These are phyloP conservation scores for Ceratoteleas bidentatus DNA, from an alignment of 1,140 invertebrate genomes.

Conservation along the genomic window DNA sequence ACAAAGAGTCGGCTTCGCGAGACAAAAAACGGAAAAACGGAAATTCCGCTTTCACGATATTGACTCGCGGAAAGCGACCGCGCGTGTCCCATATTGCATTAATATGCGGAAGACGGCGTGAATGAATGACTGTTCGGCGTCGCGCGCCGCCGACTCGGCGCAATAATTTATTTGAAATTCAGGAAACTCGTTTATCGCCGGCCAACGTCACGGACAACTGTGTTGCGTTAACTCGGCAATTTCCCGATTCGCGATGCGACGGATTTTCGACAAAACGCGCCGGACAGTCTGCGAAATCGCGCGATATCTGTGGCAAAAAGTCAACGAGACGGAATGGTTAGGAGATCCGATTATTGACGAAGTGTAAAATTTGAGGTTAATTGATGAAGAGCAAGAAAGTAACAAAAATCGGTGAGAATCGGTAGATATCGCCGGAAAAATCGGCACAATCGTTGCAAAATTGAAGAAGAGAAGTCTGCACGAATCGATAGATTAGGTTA, in stretches of 20 bases:
- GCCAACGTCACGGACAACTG: neutral
- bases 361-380: too few species aligned
- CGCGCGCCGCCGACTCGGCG: slow-evolving; percentile 4
- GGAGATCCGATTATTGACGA: too few species aligned
- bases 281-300: too few species aligned
- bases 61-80: slow-evolving; percentile 15
- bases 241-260: neutral
- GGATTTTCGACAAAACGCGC: too few species aligned
- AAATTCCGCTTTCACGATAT: slow-evolving; percentile 29
- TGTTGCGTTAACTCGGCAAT: slow-evolving; percentile 1
- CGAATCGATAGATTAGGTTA: too few species aligned
- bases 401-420: too few species aligned
- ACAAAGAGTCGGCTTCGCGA: neutral
- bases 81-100: slow-evolving; percentile 43
- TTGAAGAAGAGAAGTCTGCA: too few species aligned
- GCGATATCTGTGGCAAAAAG: too few species aligned
- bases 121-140: slow-evolving; percentile 55
- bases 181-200: slow-evolving; percentile 9
- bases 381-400: too few species aligned
- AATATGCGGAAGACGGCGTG: slow-evolving; percentile 56
- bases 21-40: neutral
- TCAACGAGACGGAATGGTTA: too few species aligned
- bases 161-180: slow-evolving; percentile 44
- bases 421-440: too few species aligned
- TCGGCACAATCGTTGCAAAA: too few species aligned